A percentile compares a stretch with the other conserved stretches of the same genome.
These are phyloP conservation scores for Vombatus ursinus DNA, from an alignment of 2,113 vertebrate species.

Conservation along the genomic window DNA sequence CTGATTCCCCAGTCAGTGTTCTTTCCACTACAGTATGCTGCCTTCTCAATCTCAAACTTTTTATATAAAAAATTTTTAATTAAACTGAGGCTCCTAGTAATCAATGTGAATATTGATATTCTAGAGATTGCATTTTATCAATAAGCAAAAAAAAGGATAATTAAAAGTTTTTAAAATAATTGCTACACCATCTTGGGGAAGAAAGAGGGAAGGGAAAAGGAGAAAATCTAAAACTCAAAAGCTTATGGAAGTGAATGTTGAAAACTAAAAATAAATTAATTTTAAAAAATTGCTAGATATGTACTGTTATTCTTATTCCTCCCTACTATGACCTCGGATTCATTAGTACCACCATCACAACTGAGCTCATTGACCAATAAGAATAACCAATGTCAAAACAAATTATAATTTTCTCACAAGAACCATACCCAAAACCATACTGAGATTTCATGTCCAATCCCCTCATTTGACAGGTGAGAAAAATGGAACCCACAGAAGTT, in stretches of 20 bases:
- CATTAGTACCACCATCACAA: not conserved
- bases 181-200: too few relatives aligned
- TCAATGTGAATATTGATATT: not conserved
- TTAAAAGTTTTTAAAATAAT: not conserved
- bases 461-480: not conserved
- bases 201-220: too few relatives aligned
- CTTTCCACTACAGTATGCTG: slow-evolving; percentile 1
- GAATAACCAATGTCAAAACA: not conserved
- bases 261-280: too few relatives aligned
- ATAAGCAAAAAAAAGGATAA: not conserved
- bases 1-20: slow-evolving; percentile 9
- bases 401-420: not conserved
- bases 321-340: not conserved
- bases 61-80: not conserved
- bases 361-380: not conserved
- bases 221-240: too few relatives aligned
- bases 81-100: not conserved
- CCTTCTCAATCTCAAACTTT: slow-evolving; percentile 4
- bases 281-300: not conserved
- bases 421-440: not conserved
- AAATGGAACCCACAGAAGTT: not conserved
- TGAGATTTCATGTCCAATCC: not conserved
- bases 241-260: too few relatives aligned
- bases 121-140: not conserved
- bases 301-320: not conserved